Evolutionary conservation across 2,888 invertebrate genomes (phyloP).

Genomic region (Acrobasis repandana): DNA sequence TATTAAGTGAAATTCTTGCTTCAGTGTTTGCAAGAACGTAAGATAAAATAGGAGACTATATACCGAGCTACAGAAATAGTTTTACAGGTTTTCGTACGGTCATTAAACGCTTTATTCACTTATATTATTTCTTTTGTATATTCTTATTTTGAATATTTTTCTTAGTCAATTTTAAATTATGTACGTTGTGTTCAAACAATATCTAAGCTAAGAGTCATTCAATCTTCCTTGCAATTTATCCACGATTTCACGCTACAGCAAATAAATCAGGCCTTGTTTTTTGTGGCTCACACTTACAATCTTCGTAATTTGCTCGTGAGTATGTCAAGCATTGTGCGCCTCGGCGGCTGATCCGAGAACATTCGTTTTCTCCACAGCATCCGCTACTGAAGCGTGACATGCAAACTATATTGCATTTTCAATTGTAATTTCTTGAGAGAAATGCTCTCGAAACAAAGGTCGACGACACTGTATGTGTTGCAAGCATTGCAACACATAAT

Average conservation of each 20-base stretch:
- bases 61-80: no score
- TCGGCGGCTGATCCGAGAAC: constrained; percentile 20
- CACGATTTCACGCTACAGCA: not conserved
- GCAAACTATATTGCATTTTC: constrained; percentile 20
- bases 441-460: constrained; percentile 12
- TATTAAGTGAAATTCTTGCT: no score
- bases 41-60: no score
- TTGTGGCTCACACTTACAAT: constrained; percentile 8
- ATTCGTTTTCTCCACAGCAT: constrained; percentile 58
- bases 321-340: constrained; percentile 25
- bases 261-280: constrained; percentile 3
- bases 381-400: constrained; percentile 41
- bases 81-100: no score
- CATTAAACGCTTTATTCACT: no score
- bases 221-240: not conserved
- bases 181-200: not conserved
- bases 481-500: no score
- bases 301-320: constrained; percentile 30
- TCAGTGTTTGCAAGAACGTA: no score
- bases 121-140: no score
- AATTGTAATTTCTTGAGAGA: constrained; percentile 5
- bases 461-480: constrained; percentile 8
- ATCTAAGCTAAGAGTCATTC: not conserved
- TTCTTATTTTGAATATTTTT: no score
- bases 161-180: no score